A percentile compares a stretch with the other conserved stretches of the same genome.
These are phyloP conservation scores for Catharus bicknelli DNA, from an alignment of 2,113 vertebrate genomes.

Conservation along the genomic window DNA sequence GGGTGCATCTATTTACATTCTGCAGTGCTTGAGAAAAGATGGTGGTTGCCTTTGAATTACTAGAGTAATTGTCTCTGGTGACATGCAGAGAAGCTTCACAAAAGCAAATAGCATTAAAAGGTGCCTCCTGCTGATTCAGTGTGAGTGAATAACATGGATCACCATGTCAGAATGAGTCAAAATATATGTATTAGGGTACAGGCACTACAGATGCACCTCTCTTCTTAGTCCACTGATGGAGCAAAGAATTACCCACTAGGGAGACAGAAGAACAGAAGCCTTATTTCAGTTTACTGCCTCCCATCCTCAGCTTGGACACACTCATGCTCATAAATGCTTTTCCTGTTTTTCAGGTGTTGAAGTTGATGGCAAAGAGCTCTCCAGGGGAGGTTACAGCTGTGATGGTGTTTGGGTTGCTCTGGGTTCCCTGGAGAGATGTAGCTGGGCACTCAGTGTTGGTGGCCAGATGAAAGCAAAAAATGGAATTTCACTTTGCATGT, in stretches of 20 bases:
- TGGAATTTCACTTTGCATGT: neutral
- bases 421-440: neutral
- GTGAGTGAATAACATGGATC: neutral
- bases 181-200: neutral
- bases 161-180: neutral
- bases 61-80: constrained; percentile 11
- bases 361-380: neutral
- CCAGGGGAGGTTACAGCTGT: neutral
- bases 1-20: constrained; percentile 36
- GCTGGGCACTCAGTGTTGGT: neutral
- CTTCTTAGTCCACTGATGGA: neutral
- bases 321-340: neutral
- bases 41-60: constrained; percentile 39
- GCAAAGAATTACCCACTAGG: neutral
- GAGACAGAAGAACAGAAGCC: neutral
- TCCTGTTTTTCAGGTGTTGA: neutral
- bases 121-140: neutral
- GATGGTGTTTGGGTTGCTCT: neutral
- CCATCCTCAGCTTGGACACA: neutral
- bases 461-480: neutral
- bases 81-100: neutral
- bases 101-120: neutral
- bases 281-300: neutral
- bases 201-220: neutral
- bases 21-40: constrained; percentile 3